Evolutionary conservation across 2,797 vertebrate species (phyloP).

Genomic region (Odontamblyopus lacepedii): DNA sequence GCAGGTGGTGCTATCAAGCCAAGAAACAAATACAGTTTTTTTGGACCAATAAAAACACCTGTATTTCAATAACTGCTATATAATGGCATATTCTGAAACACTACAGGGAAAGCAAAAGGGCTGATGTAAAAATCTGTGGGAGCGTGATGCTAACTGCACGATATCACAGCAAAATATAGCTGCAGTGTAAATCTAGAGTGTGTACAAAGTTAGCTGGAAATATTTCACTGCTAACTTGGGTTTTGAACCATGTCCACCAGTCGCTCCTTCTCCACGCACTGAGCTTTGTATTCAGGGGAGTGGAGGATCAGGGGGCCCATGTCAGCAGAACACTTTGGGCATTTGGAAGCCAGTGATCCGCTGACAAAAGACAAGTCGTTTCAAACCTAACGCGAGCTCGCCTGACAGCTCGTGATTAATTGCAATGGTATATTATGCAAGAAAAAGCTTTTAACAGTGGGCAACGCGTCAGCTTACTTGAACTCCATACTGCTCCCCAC

Average conservation of each 20-base stretch:
- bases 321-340: constrained; percentile 52
- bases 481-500: constrained; percentile 45
- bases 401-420: not conserved
- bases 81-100: no score
- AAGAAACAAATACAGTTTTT: no score
- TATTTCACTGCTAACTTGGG: not conserved
- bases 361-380: constrained; percentile 27
- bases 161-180: no score
- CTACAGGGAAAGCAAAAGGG: no score
- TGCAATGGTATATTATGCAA: not conserved
- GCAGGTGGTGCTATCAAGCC: no score
- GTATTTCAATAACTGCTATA: no score
- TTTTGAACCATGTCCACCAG: constrained; percentile 76
- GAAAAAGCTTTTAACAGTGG: not conserved
- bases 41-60: no score
- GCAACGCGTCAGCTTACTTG: constrained; percentile 46
- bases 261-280: constrained; percentile 77
- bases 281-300: constrained; percentile 70
- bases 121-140: no score
- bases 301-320: constrained; percentile 68
- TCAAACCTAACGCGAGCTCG: not conserved
- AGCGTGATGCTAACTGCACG: no score
- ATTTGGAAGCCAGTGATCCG: constrained; percentile 18
- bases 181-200: not conserved
- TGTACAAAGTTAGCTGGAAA: not conserved